A percentile compares a stretch with the other conserved stretches of the same genome.
Conservation (phyloP, 2,888 invertebrate species). For the Drosophila rubida region DNA sequence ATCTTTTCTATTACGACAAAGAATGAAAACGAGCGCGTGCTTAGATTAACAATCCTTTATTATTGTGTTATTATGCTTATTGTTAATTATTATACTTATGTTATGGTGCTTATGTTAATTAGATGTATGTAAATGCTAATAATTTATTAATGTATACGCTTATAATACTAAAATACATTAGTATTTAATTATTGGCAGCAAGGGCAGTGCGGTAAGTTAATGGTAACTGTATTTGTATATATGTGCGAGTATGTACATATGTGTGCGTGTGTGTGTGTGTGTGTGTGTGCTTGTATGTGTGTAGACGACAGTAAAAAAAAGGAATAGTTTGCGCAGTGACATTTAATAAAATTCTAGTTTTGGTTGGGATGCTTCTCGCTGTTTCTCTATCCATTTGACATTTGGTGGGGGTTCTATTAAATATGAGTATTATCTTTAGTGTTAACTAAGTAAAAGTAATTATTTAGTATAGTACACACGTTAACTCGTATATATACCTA, state of each 20-base stretch:
- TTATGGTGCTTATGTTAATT: conserved; percentile 23
- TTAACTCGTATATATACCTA: not conserved
- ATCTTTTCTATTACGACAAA: conserved; percentile 66
- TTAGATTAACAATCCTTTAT: conserved; percentile 36
- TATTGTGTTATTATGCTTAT: conserved; percentile 9
- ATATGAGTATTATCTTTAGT: conserved; percentile 53
- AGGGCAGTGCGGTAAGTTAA: conserved; percentile 23
- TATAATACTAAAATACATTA: conserved; percentile 55
- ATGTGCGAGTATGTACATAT: conserved; percentile 4
- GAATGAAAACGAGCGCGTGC: conserved; percentile 25
- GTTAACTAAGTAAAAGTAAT: conserved; percentile 31
- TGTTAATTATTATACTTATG: conserved; percentile 18
- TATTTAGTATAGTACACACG: conserved; percentile 17
- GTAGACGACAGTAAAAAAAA: not conserved
- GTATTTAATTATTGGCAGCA: conserved; percentile 32
- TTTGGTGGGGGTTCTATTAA: conserved; percentile 33
- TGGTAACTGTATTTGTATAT: conserved; percentile 10
- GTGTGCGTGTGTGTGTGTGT: conserved; percentile 8
- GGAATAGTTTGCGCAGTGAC: not conserved
- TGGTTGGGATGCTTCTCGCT: conserved; percentile 19
- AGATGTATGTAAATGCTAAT: conserved; percentile 49
- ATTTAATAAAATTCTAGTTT: conserved; percentile 2
- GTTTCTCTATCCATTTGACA: conserved; percentile 10
- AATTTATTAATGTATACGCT: conserved; percentile 47
- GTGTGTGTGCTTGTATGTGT: not conserved